Conservation (phyloP, 1,140 invertebrate genomes). For the Limonius californicus region DNA sequence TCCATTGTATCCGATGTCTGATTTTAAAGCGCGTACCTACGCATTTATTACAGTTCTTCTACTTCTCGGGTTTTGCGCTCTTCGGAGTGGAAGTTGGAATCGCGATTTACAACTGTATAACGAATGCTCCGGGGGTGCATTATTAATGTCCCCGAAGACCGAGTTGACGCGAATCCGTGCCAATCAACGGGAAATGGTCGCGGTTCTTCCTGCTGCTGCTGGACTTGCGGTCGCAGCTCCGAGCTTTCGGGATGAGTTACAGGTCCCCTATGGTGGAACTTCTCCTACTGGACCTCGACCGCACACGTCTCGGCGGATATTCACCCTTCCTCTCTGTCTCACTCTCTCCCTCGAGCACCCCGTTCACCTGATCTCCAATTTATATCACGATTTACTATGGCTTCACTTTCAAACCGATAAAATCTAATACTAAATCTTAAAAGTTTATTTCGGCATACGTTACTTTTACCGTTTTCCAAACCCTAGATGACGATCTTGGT, state of each 20-base stretch:
- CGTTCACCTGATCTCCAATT: not conserved
- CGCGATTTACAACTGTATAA: slow-evolving; percentile 32
- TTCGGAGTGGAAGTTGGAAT: not conserved
- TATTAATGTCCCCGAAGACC: slow-evolving; percentile 43
- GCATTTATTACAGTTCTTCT: slow-evolving; percentile 1
- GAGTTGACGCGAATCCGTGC: slow-evolving; percentile 42
- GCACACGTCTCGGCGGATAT: not conserved
- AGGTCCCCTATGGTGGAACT: slow-evolving; percentile 27
- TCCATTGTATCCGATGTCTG: slow-evolving; percentile 21
- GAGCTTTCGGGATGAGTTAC: slow-evolving; percentile 45
- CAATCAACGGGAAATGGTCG: slow-evolving; percentile 42
- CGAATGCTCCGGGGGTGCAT: slow-evolving; percentile 40
- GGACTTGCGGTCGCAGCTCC: slow-evolving; percentile 31
- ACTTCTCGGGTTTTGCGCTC: not conserved
- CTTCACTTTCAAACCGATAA: no score
- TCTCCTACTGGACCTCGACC: not conserved
- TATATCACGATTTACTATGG: not conserved
- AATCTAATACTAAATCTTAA: no score
- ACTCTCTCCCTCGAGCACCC: not conserved
- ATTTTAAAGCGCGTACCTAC: slow-evolving; percentile 19
- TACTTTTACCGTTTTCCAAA: no score
- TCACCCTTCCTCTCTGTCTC: no score
- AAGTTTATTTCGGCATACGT: no score
- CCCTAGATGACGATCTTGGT: no score
- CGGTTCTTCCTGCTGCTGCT: slow-evolving; percentile 25